Percentiles rank a stretch among this genome's conserved stretches.
Evolutionary conservation across 92 coral and sea anemone species (phyloP).

Genomic region (Zoanthus solanderi): DNA sequence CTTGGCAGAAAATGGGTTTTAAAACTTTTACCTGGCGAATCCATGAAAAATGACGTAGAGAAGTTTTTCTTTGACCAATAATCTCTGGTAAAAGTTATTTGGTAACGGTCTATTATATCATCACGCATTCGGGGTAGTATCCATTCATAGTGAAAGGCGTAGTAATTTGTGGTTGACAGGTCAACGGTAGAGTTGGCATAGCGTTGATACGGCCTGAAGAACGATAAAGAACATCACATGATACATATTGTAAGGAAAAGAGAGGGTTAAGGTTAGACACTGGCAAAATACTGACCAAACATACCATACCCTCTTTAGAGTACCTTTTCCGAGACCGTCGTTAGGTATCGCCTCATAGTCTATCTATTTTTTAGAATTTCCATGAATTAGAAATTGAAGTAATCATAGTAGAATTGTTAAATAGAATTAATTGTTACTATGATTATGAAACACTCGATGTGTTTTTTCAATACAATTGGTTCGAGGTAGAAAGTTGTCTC

Average conservation of each 20-base stretch:
- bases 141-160: constrained; percentile 67
- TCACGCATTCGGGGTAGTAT: constrained; percentile 65
- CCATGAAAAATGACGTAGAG: constrained; percentile 61
- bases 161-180: constrained; percentile 55
- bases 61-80: constrained; percentile 39
- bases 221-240: background rate
- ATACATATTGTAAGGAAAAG: background rate
- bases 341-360: too few species aligned
- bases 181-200: constrained; percentile 53
- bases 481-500: too few species aligned
- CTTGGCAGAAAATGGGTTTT: constrained; percentile 37
- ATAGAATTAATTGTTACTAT: too few species aligned
- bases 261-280: background rate
- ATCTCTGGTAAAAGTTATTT: constrained; percentile 9
- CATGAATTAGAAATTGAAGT: background rate
- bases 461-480: too few species aligned
- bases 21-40: constrained; percentile 43
- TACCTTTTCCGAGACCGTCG: too few species aligned
- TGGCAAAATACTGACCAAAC: background rate
- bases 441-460: too few species aligned
- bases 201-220: constrained; percentile 65
- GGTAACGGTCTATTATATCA: constrained; percentile 55
- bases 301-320: background rate
- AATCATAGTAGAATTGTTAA: background rate
- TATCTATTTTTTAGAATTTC: too few species aligned